phyloP scores from a whole-genome alignment of 2,888 invertebrate genomes.

The Julus scandinavius region DNA sequence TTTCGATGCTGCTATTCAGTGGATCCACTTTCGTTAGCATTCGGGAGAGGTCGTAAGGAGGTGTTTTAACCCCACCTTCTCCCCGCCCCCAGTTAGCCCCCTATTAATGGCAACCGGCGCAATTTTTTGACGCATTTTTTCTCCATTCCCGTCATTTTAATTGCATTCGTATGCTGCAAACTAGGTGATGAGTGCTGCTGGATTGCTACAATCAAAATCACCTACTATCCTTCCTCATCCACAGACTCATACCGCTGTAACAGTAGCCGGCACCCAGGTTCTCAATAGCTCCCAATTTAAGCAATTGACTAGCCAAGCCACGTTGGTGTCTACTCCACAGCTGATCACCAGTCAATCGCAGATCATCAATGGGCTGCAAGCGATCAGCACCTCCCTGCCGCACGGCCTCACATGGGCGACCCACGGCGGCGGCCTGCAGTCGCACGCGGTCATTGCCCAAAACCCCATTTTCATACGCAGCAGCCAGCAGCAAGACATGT shows the following conservation, averaged over 20 bases:
- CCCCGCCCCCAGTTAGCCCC: neutral
- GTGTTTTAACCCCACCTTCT: neutral
- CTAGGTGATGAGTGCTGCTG: constrained; percentile 60
- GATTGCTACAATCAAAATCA: constrained; percentile 61
- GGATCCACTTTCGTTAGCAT: neutral
- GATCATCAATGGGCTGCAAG: constrained; percentile 75
- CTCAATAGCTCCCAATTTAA: constrained; percentile 60
- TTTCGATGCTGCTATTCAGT: neutral
- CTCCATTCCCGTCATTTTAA: constrained; percentile 15
- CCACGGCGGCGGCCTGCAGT: constrained; percentile 69
- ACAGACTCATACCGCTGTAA: constrained; percentile 55
- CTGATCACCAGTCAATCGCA: constrained; percentile 74
- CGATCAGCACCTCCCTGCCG: constrained; percentile 70
- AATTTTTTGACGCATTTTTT: neutral
- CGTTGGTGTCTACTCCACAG: constrained; percentile 65
- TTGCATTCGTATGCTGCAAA: constrained; percentile 47
- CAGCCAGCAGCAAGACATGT: constrained; percentile 80
- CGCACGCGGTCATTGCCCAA: constrained; percentile 76
- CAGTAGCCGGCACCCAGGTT: constrained; percentile 57
- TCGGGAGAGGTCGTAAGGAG: neutral
- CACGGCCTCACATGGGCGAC: constrained; percentile 78
- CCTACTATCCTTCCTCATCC: constrained; percentile 59
- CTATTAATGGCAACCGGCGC: neutral
- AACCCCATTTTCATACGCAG: constrained; percentile 87
- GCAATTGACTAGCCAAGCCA: constrained; percentile 59